Evolutionary conservation across 2,888 invertebrate species (phyloP).

Genomic region (Polydrusus cervinus): DNA sequence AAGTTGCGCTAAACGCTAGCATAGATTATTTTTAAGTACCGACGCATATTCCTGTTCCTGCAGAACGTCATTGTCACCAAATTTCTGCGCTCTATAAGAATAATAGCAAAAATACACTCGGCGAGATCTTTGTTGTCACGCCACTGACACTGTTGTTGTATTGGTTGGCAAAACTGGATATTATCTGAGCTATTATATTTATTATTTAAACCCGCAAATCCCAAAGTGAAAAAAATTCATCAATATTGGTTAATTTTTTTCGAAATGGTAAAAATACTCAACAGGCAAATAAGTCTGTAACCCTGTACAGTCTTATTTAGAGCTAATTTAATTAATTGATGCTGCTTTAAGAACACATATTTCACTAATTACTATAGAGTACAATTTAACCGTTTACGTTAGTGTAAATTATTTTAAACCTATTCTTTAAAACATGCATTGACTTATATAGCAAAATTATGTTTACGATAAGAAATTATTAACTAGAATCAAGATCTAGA

Average conservation of each 20-base stretch:
- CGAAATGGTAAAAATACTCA: background rate
- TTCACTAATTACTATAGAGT: background rate
- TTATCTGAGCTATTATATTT: too few relatives aligned
- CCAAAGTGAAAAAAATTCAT: too few relatives aligned
- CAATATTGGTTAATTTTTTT: background rate
- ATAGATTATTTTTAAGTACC: too few relatives aligned
- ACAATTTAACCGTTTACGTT: background rate
- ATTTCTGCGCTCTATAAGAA: too few relatives aligned
- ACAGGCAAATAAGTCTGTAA: background rate
- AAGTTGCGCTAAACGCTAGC: too few relatives aligned
- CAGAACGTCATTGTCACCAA: too few relatives aligned
- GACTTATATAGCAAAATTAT: background rate
- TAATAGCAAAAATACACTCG: too few relatives aligned
- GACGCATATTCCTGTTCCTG: too few relatives aligned
- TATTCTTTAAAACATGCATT: background rate
- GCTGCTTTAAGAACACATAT: background rate
- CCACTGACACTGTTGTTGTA: too few relatives aligned
- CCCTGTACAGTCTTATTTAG: background rate
- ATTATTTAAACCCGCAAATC: too few relatives aligned
- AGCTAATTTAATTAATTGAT: background rate
- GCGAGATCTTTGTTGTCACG: too few relatives aligned
- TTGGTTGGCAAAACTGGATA: too few relatives aligned
- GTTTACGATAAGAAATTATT: background rate
- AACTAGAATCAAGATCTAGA: constrained; percentile 1
- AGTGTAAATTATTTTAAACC: background rate